Evolutionary conservation across 2,888 invertebrate genomes (phyloP), one percentile per base, ranked within the genome.

Genomic region (Diadegma fenestrale): DNA sequence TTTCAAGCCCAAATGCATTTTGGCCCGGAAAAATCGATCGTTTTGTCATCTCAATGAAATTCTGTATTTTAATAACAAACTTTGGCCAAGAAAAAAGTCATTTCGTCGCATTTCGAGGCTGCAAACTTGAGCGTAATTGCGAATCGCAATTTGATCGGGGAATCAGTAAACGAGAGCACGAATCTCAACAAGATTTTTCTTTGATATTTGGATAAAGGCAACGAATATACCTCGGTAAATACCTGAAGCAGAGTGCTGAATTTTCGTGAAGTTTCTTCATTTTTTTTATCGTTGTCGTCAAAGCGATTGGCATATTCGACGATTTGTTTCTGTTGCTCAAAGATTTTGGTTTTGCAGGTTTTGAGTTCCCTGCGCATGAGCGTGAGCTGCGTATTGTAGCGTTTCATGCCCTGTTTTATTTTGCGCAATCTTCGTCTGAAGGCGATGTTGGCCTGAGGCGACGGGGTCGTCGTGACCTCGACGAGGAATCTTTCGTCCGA

Each of bases 281-380:
- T 97, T 92, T 98, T 98, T 94, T 98, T 98, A 91, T 98, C 98
- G 89, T 97, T 97, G 91, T 98, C 98, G 90, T 98, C 98, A 86
- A 98, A 95, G n/a, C 98, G 96, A 91, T 96, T 97, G 0, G 97
- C 97, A 92, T 97, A 97, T 89, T 97, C 97, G 0, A 96, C 95
- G 66, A 97, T 96, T 92, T 97, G 97, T 91, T 97, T 98, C 91
- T 98, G 97, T 92, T 98, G 98, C 81, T 98, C 97, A 0, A 96
- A 96, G 8, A 97, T 96, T 94, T 97, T 98, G 80, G 97, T 96
- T 92, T 97, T 97, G 93, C 97, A 97, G 85, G 95, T 96, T 89
- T 97, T 96, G 77, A 98, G 94, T 91, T 98, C 98, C 91, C 96
- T 96, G 81, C 97, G 96, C 92, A 98, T 94, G 76, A 97, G 95